These are phyloP conservation scores for Elymnias hypermnestra DNA, from an alignment of 1,140 invertebrate genomes.

Conservation along the genomic window DNA sequence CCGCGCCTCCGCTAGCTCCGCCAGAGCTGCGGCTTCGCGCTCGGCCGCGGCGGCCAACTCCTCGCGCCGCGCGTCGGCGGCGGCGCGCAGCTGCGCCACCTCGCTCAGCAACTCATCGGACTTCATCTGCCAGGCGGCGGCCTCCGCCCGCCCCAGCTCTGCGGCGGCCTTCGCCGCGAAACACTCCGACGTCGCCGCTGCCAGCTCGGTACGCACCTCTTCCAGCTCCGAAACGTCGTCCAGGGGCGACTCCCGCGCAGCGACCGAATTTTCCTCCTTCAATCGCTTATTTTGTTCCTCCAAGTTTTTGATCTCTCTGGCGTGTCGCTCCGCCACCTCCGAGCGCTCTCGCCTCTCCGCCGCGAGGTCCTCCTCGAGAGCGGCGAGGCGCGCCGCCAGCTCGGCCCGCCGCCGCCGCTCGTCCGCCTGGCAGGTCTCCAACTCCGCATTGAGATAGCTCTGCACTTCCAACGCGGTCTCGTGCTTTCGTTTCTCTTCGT, in stretches of 20 bases:
- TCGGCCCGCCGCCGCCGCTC: slow-evolving; percentile 46
- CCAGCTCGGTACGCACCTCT: slow-evolving; percentile 38
- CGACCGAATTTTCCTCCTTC: slow-evolving; percentile 43
- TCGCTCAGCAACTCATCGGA: too few relatives aligned
- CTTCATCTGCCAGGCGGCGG: slow-evolving; percentile 35
- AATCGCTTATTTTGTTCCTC: slow-evolving; percentile 47
- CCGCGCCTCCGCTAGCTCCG: slow-evolving; percentile 49
- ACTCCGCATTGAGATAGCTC: slow-evolving; percentile 57
- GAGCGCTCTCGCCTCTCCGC: slow-evolving; percentile 42
- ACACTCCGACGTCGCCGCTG: slow-evolving; percentile 35
- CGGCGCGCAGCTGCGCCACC: slow-evolving; percentile 46
- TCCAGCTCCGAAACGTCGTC: slow-evolving; percentile 54
- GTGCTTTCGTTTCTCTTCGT: slow-evolving; percentile 57
- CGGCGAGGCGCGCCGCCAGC: slow-evolving; percentile 36
- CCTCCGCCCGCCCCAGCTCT: slow-evolving; percentile 41
- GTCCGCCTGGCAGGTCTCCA: slow-evolving; percentile 61
- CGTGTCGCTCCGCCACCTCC: slow-evolving; percentile 37
- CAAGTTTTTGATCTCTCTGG: slow-evolving; percentile 42
- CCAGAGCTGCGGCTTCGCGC: slow-evolving; percentile 43
- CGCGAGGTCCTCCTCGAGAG: slow-evolving; percentile 59
- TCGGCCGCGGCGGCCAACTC: slow-evolving; percentile 46
- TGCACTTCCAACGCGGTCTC: slow-evolving; percentile 68
- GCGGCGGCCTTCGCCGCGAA: slow-evolving; percentile 38
- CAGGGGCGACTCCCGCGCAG: slow-evolving; percentile 38
- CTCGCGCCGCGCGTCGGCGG: slow-evolving; percentile 44